Base-by-base conservation (phyloP, 2,797 vertebrate genomes). In the Sebastes elongatus region DNA sequence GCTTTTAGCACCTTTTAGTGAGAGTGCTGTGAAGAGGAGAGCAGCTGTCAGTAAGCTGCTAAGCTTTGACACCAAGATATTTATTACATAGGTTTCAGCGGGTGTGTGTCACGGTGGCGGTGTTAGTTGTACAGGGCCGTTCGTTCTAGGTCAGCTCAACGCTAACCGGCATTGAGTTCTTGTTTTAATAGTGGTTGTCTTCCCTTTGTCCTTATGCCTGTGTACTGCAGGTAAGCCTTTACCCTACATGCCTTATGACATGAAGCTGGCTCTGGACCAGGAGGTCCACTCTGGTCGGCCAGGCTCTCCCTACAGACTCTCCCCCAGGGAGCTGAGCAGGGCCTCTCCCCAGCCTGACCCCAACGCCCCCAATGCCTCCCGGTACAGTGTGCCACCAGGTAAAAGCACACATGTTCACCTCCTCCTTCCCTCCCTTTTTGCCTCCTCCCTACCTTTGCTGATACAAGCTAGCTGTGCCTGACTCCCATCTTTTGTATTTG, bases 321-420 rank as follows among this genome's bases (percentile, higher is more conserved):
- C 97, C 83, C 97, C 96, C 33, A 95, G 97, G 82, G 97, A 97
- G 87, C 93, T 96, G 85, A 97, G 95, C 94, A 97, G 95, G 94
- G 96, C 95, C 79, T 96, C 96, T 30, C 95, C 96, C 53, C 97
- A 97, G 90, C 96, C 96, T 4, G 96, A 97, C 74, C 85, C 92
- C 94, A 97, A 95, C 75, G 76, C 86, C 94, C 96, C 85, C 87
- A 93, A 94, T 82, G 82, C 95, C 74, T 91, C 94, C 70, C 94
- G 95, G 88, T 97, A 95, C 93, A 97, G 97, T 92, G 96, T 98
- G 93, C 97, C 95, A 0, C 97, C 97, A 97, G 97, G 97, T 98
- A 97, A 95, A 76, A 89, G 88, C 87, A 84, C 86, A 89, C 80
- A 78, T 87, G 79, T 81, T 86, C 71, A 72, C 77, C 71, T 74